phyloP scores from a whole-genome alignment of 2,113 vertebrate genomes.

The Passerina amoena region DNA sequence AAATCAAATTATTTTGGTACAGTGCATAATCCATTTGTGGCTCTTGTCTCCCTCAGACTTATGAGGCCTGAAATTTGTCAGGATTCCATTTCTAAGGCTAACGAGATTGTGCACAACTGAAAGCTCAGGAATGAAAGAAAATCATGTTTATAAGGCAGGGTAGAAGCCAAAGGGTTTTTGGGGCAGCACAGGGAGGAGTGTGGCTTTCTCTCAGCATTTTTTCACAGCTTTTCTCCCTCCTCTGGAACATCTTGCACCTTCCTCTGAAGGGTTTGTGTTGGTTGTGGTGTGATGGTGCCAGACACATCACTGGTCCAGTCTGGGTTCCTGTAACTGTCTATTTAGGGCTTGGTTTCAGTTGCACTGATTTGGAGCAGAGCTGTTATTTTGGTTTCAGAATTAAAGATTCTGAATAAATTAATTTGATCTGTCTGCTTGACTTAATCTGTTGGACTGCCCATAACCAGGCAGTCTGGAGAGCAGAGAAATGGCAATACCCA shows the following conservation, averaged over 20 bases:
- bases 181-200: neutral
- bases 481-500: neutral
- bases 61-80: neutral
- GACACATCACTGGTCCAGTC: neutral
- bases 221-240: neutral
- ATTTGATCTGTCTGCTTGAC: constrained; percentile 24
- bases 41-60: neutral
- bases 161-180: neutral
- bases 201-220: neutral
- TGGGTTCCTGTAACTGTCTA: neutral
- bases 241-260: neutral
- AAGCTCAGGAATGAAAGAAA: neutral
- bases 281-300: neutral
- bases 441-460: neutral
- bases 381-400: constrained; percentile 12
- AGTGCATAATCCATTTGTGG: neutral
- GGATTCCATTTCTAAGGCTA: neutral
- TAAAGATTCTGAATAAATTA: constrained; percentile 26
- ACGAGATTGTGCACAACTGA: neutral
- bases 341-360: neutral
- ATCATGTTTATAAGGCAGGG: neutral
- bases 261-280: neutral
- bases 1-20: neutral
- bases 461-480: neutral
- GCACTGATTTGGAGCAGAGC: neutral